A percentile compares a stretch with the other conserved stretches of the same genome.
Conservation (phyloP, 2,888 invertebrate genomes). For the Drosophila yooni region DNA sequence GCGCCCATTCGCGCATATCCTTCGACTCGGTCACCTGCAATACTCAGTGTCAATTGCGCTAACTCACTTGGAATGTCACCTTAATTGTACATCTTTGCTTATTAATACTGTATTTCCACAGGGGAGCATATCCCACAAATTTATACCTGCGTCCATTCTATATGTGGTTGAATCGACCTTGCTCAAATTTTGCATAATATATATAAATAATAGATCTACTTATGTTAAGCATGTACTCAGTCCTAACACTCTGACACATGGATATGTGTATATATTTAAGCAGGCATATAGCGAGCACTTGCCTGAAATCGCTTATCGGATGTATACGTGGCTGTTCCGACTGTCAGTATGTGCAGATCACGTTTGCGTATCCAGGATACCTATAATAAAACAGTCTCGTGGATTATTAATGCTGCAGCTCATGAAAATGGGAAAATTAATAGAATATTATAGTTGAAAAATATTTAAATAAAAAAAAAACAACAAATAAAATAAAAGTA, state of each 20-base stretch:
- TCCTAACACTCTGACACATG: not conserved
- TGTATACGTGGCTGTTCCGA: conserved; percentile 82
- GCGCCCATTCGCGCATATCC: conserved; percentile 94
- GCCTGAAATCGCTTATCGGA: conserved; percentile 83
- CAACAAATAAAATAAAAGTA: not conserved
- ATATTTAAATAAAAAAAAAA: not conserved
- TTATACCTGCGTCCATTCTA: not conserved
- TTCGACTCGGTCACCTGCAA: conserved; percentile 86
- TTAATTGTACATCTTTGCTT: not conserved
- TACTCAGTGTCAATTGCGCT: conserved; percentile 9
- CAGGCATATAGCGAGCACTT: conserved; percentile 81
- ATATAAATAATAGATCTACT: not conserved
- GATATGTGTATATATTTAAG: not conserved
- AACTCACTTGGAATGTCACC: not conserved
- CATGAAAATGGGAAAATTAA: not conserved
- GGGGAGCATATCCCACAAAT: not conserved
- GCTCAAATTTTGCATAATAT: not conserved
- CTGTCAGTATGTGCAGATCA: conserved; percentile 83
- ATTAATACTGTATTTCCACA: not conserved
- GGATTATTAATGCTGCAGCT: conserved; percentile 9
- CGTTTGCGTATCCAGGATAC: conserved; percentile 84
- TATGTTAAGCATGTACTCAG: too few relatives aligned
- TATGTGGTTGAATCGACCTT: not conserved
- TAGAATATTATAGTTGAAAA: not conserved
- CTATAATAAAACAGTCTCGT: conserved; percentile 51